phyloP scores from a whole-genome alignment of 2,888 invertebrate species.

The Chydorus sphaericus region DNA sequence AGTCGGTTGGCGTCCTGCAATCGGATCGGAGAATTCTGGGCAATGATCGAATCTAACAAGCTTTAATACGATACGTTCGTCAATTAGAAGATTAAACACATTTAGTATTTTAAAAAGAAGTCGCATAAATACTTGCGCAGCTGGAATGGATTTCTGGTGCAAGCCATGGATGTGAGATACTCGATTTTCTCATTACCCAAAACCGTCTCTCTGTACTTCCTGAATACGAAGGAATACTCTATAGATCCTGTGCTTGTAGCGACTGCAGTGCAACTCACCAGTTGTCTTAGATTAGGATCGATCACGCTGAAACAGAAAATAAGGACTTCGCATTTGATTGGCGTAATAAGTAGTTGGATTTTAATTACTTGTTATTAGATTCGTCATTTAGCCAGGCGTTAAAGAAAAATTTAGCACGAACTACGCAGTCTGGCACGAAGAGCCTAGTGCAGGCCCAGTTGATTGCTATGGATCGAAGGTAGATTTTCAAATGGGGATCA shows the following conservation, averaged over 20 bases:
- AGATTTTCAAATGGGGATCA: slow-evolving; percentile 51
- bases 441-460: slow-evolving; percentile 56
- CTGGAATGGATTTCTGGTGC: slow-evolving; percentile 68
- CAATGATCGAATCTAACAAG: slow-evolving; percentile 56
- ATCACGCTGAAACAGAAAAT: slow-evolving; percentile 15
- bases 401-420: slow-evolving; percentile 52
- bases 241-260: slow-evolving; percentile 43
- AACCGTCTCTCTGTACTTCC: slow-evolving; percentile 42
- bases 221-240: background rate
- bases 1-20: slow-evolving; percentile 68
- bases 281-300: slow-evolving; percentile 23
- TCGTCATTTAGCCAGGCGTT: slow-evolving; percentile 62
- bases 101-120: background rate
- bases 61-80: slow-evolving; percentile 28
- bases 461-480: slow-evolving; percentile 54
- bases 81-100: background rate
- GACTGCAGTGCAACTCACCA: slow-evolving; percentile 48
- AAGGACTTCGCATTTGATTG: slow-evolving; percentile 32
- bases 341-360: too few relatives aligned
- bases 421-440: slow-evolving; percentile 55
- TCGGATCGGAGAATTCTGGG: slow-evolving; percentile 46
- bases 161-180: slow-evolving; percentile 61
- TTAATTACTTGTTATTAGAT: background rate
- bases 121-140: slow-evolving; percentile 42
- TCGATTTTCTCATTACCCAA: slow-evolving; percentile 51